Evolutionary conservation across 2,797 vertebrate genomes (phyloP).

Genomic region (Pampus argenteus): DNA sequence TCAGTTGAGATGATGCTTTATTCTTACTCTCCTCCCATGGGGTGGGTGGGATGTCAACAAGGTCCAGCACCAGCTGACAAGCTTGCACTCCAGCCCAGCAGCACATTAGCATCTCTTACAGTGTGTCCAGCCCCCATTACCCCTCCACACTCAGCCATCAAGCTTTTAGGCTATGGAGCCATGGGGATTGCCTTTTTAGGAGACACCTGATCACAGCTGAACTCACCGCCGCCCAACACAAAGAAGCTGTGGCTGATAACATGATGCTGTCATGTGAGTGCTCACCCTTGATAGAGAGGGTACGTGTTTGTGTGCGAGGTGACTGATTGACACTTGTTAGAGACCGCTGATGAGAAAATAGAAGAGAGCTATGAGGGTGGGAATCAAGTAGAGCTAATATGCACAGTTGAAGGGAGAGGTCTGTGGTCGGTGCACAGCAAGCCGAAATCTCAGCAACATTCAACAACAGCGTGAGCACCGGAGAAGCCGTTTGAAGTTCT

Average conservation of each 20-base stretch:
- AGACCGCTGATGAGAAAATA: slow-evolving; percentile 39
- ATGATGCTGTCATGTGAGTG: slow-evolving; percentile 44
- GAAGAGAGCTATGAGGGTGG: slow-evolving; percentile 17
- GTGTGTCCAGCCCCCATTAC: slow-evolving; percentile 42
- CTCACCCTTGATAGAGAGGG: slow-evolving; percentile 17
- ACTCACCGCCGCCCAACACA: slow-evolving; percentile 63
- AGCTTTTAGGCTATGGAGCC: slow-evolving; percentile 60
- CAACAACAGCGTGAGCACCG: background rate
- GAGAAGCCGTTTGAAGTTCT: slow-evolving; percentile 13
- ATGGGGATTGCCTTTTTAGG: slow-evolving; percentile 88
- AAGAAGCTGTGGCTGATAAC: slow-evolving; percentile 80
- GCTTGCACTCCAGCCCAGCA: slow-evolving; percentile 46
- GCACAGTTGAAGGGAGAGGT: background rate
- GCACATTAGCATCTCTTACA: slow-evolving; percentile 68
- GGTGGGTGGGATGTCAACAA: slow-evolving; percentile 58
- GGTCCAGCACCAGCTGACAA: slow-evolving; percentile 76
- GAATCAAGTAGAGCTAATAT: slow-evolving; percentile 12
- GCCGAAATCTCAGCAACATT: background rate
- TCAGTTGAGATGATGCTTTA: slow-evolving; percentile 54
- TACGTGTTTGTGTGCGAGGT: slow-evolving; percentile 22
- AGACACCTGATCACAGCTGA: slow-evolving; percentile 80
- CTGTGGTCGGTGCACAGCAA: background rate
- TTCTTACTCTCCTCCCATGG: slow-evolving; percentile 62
- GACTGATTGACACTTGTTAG: too few relatives aligned
- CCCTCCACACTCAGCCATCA: slow-evolving; percentile 50